Evolutionary conservation across 2,888 invertebrate genomes (phyloP).

Genomic region (Enoplolaimus lenunculus): DNA sequence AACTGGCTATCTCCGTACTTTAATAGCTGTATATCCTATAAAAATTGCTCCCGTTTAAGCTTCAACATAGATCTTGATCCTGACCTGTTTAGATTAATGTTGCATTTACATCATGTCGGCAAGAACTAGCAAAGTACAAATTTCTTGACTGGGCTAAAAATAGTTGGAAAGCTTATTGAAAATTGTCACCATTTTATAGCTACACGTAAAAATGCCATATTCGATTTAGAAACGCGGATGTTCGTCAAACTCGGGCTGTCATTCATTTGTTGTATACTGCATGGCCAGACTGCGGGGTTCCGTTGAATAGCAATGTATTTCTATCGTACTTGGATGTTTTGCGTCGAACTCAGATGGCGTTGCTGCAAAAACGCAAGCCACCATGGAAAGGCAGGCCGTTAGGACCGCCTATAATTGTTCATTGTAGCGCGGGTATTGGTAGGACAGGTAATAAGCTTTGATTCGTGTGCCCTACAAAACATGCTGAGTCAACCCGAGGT

Average conservation of each 20-base stretch:
- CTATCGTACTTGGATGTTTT: constrained; percentile 8
- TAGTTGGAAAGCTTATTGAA: too few species aligned
- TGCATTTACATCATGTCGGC: too few species aligned
- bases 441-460: constrained; percentile 23
- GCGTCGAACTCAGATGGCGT: not conserved
- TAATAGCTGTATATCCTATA: too few species aligned
- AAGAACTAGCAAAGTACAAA: too few species aligned
- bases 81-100: too few species aligned
- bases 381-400: constrained; percentile 1
- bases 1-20: too few species aligned
- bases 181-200: not conserved
- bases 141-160: too few species aligned
- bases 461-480: too few species aligned
- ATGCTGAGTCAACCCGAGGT: too few species aligned
- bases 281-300: constrained; percentile 18
- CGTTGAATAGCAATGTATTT: constrained; percentile 5
- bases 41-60: too few species aligned
- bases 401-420: constrained; percentile 29
- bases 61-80: too few species aligned
- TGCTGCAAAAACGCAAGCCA: not conserved
- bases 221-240: constrained; percentile 1
- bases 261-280: constrained; percentile 13
- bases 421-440: constrained; percentile 31
- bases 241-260: constrained; percentile 2
- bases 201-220: not conserved